phyloP scores from a whole-genome alignment of 2,888 invertebrate species.

The Lymantria monacha region DNA sequence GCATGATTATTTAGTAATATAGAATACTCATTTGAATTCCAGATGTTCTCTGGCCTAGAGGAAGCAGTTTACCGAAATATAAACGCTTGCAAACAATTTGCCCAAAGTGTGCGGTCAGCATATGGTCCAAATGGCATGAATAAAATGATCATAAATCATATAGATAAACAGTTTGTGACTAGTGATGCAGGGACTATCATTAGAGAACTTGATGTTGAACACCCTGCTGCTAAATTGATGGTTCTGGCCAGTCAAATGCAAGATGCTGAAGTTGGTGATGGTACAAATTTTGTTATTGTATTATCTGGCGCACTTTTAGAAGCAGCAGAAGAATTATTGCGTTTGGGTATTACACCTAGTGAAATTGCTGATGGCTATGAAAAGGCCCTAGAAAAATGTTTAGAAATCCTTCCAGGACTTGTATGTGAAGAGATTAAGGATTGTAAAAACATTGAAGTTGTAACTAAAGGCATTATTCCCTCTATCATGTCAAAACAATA shows the following conservation, averaged over 20 bases:
- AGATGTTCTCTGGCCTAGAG: constrained; percentile 94
- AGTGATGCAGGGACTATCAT: constrained; percentile 99
- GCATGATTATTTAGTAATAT: background rate
- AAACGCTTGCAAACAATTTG: constrained; percentile 96
- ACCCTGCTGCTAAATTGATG: constrained; percentile 98
- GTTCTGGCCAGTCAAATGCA: constrained; percentile 99
- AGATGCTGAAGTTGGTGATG: constrained; percentile 99
- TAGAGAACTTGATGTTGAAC: constrained; percentile 96
- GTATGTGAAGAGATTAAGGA: constrained; percentile 90
- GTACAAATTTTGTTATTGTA: constrained; percentile 98
- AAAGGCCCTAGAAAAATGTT: constrained; percentile 91
- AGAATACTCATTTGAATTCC: constrained; percentile 28
- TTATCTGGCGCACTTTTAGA: constrained; percentile 96
- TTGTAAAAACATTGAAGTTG: constrained; percentile 84
- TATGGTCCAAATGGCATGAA: constrained; percentile 99
- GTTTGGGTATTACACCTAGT: constrained; percentile 97
- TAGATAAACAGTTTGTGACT: constrained; percentile 99
- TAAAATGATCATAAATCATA: constrained; percentile 99
- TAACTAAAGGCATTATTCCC: constrained; percentile 88
- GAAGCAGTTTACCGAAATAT: constrained; percentile 99
- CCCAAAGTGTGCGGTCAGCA: constrained; percentile 95
- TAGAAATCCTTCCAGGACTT: constrained; percentile 93
- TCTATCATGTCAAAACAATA: constrained; percentile 98
- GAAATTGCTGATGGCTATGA: constrained; percentile 99
- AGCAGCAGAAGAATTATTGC: constrained; percentile 94